A percentile compares a stretch with the other conserved stretches of the same genome.
Conservation (phyloP, 2,888 invertebrate species). For the Epinotia brunnichana region DNA sequence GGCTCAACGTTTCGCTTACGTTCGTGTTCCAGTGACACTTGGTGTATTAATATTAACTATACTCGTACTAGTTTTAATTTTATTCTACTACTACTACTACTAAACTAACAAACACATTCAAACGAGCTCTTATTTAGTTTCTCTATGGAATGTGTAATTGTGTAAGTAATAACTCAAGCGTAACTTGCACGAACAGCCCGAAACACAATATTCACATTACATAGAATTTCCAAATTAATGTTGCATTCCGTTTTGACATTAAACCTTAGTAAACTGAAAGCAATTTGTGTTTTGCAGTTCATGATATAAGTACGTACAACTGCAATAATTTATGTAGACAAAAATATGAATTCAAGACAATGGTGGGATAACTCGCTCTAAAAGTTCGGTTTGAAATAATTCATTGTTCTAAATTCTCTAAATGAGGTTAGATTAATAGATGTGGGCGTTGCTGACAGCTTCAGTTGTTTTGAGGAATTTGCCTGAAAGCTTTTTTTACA, state of each 20-base stretch:
- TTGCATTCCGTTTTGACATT: neutral
- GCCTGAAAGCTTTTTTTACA: slow-evolving; percentile 29
- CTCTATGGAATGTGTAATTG: neutral
- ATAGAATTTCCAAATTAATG: neutral
- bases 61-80: neutral
- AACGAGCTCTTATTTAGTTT: neutral
- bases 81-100: neutral
- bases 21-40: too few species aligned
- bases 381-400: slow-evolving; percentile 33
- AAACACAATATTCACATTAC: neutral
- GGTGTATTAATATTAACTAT: neutral
- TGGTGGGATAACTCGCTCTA: neutral
- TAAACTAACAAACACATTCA: neutral
- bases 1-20: too few species aligned
- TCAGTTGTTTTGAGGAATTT: slow-evolving; percentile 27
- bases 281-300: neutral
- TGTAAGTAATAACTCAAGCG: neutral
- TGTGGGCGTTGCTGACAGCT: slow-evolving; percentile 28
- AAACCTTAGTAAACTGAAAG: neutral
- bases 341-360: slow-evolving; percentile 10
- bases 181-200: neutral
- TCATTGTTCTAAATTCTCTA: slow-evolving; percentile 46
- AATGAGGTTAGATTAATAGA: slow-evolving; percentile 30
- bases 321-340: neutral
- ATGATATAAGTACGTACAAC: neutral